phyloP scores from a whole-genome alignment of 2,113 vertebrate species.

The Chitala chitala region DNA sequence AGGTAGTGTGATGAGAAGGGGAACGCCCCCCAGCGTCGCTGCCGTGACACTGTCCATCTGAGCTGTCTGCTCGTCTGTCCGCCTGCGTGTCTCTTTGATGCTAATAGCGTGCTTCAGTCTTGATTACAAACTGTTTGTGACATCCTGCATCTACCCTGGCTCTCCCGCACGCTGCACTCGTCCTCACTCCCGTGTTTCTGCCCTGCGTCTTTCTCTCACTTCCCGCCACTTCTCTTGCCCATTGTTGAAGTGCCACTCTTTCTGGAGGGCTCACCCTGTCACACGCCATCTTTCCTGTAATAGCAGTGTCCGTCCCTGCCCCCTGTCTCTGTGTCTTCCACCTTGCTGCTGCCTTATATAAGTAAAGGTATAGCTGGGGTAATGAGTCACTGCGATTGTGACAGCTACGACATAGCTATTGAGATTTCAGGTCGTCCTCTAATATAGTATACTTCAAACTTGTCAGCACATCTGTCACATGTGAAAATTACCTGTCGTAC shows the following conservation, averaged over 20 bases:
- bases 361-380: neutral
- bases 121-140: conserved; percentile 63
- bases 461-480: neutral
- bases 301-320: conserved; percentile 51
- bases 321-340: conserved; percentile 66
- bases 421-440: conserved; percentile 2
- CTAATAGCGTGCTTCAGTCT: conserved; percentile 40
- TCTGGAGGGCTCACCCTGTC: neutral
- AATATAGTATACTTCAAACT: neutral
- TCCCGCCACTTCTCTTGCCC: conserved; percentile 7
- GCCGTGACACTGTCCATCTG: neutral
- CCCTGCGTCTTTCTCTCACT: conserved; percentile 16
- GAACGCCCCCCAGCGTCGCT: neutral
- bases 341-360: conserved; percentile 44
- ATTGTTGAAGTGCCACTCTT: neutral
- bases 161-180: conserved; percentile 68
- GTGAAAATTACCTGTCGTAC: neutral
- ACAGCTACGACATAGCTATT: neutral
- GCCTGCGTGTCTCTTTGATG: conserved; percentile 9
- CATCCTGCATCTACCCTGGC: conserved; percentile 63
- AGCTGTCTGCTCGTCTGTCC: neutral
- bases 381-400: neutral
- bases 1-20: neutral
- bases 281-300: neutral
- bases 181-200: conserved; percentile 45